Evolutionary conservation across 2,113 vertebrate species (phyloP).

Genomic region (Rhabdomys dilectus): DNA sequence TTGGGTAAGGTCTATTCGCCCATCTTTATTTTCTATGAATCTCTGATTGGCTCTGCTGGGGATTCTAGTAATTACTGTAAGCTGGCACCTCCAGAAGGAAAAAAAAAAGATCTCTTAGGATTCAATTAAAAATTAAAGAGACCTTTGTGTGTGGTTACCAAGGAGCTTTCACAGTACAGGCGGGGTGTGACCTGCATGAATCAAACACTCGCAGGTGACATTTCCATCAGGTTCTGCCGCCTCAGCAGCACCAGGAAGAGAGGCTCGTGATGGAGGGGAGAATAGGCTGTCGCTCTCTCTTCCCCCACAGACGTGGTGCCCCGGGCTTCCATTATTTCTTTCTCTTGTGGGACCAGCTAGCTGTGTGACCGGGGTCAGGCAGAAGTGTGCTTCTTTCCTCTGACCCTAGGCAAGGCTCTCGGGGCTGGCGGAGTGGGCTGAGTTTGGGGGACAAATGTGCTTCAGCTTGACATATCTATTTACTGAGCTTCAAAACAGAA

Average conservation of each 20-base stretch:
- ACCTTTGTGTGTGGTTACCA: constrained; percentile 59
- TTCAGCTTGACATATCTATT: too few relatives aligned
- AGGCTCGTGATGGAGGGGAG: not conserved
- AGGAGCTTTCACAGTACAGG: constrained; percentile 54
- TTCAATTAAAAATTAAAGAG: constrained; percentile 78
- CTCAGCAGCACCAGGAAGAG: constrained; percentile 28
- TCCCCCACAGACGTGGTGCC: constrained; percentile 19
- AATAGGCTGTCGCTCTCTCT: not conserved
- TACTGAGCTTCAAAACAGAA: not conserved
- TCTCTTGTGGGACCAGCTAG: not conserved
- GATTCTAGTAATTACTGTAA: constrained; percentile 70
- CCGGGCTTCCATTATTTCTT: constrained; percentile 17
- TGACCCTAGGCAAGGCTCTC: not conserved
- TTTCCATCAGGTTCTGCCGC: constrained; percentile 53
- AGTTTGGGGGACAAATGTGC: not conserved
- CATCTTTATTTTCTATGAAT: constrained; percentile 67
- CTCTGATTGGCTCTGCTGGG: constrained; percentile 67
- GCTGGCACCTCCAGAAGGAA: constrained; percentile 61
- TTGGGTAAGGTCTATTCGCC: not conserved
- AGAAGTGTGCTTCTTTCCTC: not conserved
- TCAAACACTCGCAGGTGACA: constrained; percentile 44
- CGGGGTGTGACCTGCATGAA: constrained; percentile 16
- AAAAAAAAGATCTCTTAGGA: constrained; percentile 62
- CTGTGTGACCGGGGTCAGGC: not conserved
- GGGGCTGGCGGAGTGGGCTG: not conserved